These are phyloP conservation scores for Caenorhabditis tropicalis DNA, from an alignment of 1,140 invertebrate species.

Conservation along the genomic window DNA sequence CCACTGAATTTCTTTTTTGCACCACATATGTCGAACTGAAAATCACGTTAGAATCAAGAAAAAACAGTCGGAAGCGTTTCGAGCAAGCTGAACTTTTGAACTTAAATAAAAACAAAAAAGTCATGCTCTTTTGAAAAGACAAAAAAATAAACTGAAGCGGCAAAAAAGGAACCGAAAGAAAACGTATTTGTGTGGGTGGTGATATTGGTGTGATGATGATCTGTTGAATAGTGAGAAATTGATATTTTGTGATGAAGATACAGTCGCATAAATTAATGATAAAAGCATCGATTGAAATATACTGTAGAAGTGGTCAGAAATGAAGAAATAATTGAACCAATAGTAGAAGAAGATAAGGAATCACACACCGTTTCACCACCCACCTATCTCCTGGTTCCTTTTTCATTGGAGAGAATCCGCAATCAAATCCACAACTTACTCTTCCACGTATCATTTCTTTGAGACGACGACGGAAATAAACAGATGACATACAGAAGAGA, in stretches of 20 bases:
- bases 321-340: neutral
- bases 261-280: too few relatives aligned
- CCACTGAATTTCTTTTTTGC: conserved; percentile 36
- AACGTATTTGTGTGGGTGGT: too few relatives aligned
- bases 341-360: neutral
- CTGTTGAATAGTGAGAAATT: too few relatives aligned
- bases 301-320: neutral
- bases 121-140: neutral
- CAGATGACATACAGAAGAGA: conserved; percentile 47
- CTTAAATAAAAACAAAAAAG: neutral
- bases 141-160: neutral
- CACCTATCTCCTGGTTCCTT: neutral
- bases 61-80: too few relatives aligned
- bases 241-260: too few relatives aligned
- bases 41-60: neutral
- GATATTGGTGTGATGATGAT: neutral
- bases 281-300: too few relatives aligned
- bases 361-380: conserved; percentile 23
- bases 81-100: neutral
- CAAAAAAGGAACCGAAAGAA: neutral
- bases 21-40: conserved; percentile 25
- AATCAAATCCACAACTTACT: conserved; percentile 31
- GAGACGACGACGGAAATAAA: conserved; percentile 47
- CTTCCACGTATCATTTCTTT: conserved; percentile 12
- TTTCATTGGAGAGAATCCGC: neutral